Evolutionary conservation across 2,797 vertebrate genomes (phyloP), one percentile per base, ranked within the genome.

Genomic region (Dryobates pubescens): DNA sequence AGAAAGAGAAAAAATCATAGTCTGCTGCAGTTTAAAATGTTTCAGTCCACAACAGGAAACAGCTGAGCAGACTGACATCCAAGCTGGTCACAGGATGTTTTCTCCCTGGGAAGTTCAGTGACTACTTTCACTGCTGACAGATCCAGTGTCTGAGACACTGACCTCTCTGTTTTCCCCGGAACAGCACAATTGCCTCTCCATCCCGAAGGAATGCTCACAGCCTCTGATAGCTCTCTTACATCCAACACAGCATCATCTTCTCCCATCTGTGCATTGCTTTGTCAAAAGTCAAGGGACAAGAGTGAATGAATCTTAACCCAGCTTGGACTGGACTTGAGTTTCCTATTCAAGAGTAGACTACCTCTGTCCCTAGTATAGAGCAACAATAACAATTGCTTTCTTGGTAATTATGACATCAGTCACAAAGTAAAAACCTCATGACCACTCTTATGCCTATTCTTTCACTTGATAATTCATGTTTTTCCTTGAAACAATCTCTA

Each of bases 21-120:
- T 77, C 69, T 90, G 65, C 65, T 80, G 20, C 56, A 77, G 29
- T 75, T 85, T 30, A 56, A 89, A 82, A 89, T 83, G 72, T 56
- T 77, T 53, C 81, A 75, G 29, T 93, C 82, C 91, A 91, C 90
- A 95, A 92, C 94, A 96, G 95, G 95, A 96, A 94, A 43, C 95
- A 96, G 94, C 92, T 96, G 95, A 96, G 79, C 91, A 89, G 92
- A 78, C 69, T 95, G 95, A 95, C 95, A 96, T 96, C 87, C 63
- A 95, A 95, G 92, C 90, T 90, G 85, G 17, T 80, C 0, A 13
- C 89, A 95, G 95, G 95, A 96, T 96, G 93, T 95, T 95, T 92
- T 89, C 87, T 90, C 76, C 72, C 75, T 93, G 92, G 76, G 91
- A 95, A 90, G 79, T 78, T 89, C 82, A 93, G 89, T 7, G 4